Evolutionary conservation across 2,888 invertebrate species (phyloP), one percentile per base, ranked within the genome.

Genomic region (Gonocerus acuteangulatus): DNA sequence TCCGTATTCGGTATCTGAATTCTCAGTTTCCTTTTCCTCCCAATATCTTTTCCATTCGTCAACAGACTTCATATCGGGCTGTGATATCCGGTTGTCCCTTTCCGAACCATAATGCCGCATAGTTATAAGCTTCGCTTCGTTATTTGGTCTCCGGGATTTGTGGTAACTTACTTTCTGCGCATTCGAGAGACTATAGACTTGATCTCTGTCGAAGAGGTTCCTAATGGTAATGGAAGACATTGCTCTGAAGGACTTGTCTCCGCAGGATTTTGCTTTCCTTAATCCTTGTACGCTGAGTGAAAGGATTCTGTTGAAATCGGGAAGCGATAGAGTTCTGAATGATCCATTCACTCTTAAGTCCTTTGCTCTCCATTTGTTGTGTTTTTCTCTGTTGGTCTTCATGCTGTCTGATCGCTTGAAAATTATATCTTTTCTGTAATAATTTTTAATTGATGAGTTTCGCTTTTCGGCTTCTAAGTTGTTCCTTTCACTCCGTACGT

Each of bases 11-110:
- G 13, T n/a, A 34, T 44, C 32, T 16, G 44, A 18, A 13, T 47
- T 44, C 3, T 21, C 61, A 21, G 57, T 47, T 4, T 39, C 9
- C 32, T 48, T 45, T 47, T 49, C 54, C 34, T 65, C 63, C 65
- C 65, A 65, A 21, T 63, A 65, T n/a, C 61, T 56, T 51, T 65
- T 65, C 65, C 65, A 65, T 27, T 65, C 54, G 39, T 61, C 62
- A 6, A 65, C 65, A 2, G 61, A 42, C 27, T 63, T 63, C 22
- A 45, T 52, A 2, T 32, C 57, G 15, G 39, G 34, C 9, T 32
- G 36, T 4, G 27, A 27, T 1, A 2, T 18, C 32, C 39, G 18
- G 9, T 21, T 32, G 9, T 57, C 45, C 21, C 44, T 23, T 2
- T 22, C 54, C 15, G 54, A 54, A 1, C 23, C 47, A 34, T 57